Percentiles rank a stretch among this genome's conserved stretches.
Conservation (phyloP, 2,888 invertebrate genomes). For the Eristalis pertinax region DNA sequence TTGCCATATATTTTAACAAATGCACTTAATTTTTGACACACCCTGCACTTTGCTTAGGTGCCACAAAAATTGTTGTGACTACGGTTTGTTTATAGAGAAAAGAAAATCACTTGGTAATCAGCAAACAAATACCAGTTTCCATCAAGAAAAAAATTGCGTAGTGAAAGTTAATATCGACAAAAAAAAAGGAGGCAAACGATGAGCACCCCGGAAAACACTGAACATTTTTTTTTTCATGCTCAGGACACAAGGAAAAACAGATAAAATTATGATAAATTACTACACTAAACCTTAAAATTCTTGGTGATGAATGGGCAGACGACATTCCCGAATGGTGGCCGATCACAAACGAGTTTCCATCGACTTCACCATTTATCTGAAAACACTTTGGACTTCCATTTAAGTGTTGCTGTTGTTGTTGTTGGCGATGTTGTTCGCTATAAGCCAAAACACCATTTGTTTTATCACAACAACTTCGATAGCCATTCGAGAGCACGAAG, state of each 20-base stretch:
- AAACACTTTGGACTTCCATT: conserved; percentile 41
- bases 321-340: conserved; percentile 24
- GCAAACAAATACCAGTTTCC: neutral
- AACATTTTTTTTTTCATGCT: neutral
- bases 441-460: conserved; percentile 22
- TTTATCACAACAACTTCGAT: conserved; percentile 22
- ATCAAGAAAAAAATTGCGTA: neutral
- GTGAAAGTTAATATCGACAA: neutral
- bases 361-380: conserved; percentile 10
- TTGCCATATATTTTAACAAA: neutral
- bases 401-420: conserved; percentile 4
- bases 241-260: neutral
- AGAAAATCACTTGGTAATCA: neutral
- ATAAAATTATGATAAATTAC: neutral
- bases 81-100: neutral
- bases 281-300: conserved; percentile 46
- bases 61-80: neutral
- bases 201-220: neutral
- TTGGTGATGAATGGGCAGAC: conserved; percentile 36
- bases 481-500: conserved; percentile 22
- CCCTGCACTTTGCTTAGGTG: neutral
- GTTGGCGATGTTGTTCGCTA: conserved; percentile 3
- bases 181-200: neutral
- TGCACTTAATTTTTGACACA: neutral
- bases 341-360: conserved; percentile 39